These are phyloP conservation scores for Setipinna tenuifilis DNA, from an alignment of 2,797 vertebrate genomes.

Conservation along the genomic window DNA sequence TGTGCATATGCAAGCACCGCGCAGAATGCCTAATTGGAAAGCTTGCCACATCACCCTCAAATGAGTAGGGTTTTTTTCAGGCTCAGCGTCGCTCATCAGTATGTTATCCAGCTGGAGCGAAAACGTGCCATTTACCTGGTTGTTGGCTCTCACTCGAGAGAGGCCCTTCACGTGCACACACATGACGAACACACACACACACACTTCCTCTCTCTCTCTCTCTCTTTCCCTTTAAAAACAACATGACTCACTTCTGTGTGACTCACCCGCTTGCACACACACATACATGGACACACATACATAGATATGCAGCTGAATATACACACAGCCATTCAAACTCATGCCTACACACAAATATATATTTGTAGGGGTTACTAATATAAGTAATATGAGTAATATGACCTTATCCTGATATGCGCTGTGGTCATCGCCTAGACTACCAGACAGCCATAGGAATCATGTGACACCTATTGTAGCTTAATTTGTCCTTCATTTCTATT, in stretches of 20 bases:
- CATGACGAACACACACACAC: not conserved
- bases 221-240: no score
- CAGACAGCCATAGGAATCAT: not conserved
- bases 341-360: not conserved
- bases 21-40: constrained; percentile 16
- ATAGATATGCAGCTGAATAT: not conserved
- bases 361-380: no score
- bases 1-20: not conserved
- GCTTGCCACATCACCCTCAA: not conserved
- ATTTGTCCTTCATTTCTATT: constrained; percentile 41
- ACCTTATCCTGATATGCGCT: not conserved
- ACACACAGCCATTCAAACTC: not conserved
- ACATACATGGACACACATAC: not conserved
- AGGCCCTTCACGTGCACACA: not conserved
- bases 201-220: not conserved
- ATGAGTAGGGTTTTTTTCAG: not conserved
- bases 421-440: not conserved
- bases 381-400: no score
- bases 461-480: not conserved
- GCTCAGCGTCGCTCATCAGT: not conserved
- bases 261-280: not conserved
- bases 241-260: no score
- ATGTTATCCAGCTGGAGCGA: not conserved
- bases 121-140: not conserved
- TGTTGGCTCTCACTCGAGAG: not conserved